phyloP scores from a whole-genome alignment of 2,888 invertebrate species.

The Nematopogon swammerdamellus region DNA sequence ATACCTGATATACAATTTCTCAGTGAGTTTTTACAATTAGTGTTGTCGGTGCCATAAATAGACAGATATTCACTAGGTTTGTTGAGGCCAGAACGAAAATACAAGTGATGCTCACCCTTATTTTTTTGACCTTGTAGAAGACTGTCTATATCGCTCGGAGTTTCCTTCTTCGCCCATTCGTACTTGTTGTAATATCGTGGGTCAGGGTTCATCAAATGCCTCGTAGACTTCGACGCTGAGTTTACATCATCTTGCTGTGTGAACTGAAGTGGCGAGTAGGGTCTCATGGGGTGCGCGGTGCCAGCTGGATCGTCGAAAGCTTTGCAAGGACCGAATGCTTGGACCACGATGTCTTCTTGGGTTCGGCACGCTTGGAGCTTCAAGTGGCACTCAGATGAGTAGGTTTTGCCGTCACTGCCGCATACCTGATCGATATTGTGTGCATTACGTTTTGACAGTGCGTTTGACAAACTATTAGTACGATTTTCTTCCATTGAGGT shows the following conservation, averaged over 20 bases:
- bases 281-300: slow-evolving; percentile 71
- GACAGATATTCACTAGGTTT: too few relatives aligned
- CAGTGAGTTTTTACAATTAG: slow-evolving; percentile 5
- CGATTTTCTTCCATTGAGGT: too few relatives aligned
- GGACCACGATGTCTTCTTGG: slow-evolving; percentile 75
- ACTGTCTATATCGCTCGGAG: slow-evolving; percentile 43
- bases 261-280: slow-evolving; percentile 75
- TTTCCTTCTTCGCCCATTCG: slow-evolving; percentile 55
- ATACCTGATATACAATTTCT: slow-evolving; percentile 20
- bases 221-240: slow-evolving; percentile 75
- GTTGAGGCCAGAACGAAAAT: too few relatives aligned
- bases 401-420: slow-evolving; percentile 77
- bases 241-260: slow-evolving; percentile 75
- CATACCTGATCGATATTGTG: slow-evolving; percentile 51
- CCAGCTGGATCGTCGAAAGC: slow-evolving; percentile 62
- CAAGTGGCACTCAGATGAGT: slow-evolving; percentile 80
- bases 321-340: slow-evolving; percentile 73
- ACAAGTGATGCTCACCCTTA: slow-evolving; percentile 27
- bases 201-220: slow-evolving; percentile 71
- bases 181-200: slow-evolving; percentile 62
- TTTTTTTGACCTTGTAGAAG: slow-evolving; percentile 38
- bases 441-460: neutral
- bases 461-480: too few relatives aligned
- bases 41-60: neutral
- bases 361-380: slow-evolving; percentile 78